These are phyloP conservation scores for Conger conger DNA, from an alignment of 2,113 vertebrate genomes.

Conservation along the genomic window DNA sequence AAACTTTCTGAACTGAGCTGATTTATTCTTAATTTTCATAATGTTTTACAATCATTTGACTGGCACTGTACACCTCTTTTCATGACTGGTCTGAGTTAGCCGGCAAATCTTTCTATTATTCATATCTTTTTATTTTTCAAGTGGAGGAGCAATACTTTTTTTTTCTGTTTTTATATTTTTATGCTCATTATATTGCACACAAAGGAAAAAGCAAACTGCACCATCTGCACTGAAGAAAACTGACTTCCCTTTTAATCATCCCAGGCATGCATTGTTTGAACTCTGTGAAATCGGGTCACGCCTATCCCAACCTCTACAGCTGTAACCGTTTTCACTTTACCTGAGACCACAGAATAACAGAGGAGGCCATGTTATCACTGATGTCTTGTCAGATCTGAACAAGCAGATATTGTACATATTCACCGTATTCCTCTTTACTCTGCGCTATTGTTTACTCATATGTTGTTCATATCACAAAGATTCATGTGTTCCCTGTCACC, in stretches of 20 bases:
- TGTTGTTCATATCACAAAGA: conserved; percentile 35
- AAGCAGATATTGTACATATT: conserved; percentile 26
- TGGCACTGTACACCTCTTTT: too few species aligned
- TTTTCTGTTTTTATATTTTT: too few species aligned
- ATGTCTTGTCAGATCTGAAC: conserved; percentile 25
- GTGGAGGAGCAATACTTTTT: neutral
- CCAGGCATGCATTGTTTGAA: neutral
- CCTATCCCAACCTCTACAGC: conserved; percentile 12
- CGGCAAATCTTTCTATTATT: too few species aligned
- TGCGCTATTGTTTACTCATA: conserved; percentile 15
- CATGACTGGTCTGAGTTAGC: too few species aligned
- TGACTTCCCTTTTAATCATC: neutral
- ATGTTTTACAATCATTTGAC: too few species aligned
- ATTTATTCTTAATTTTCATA: too few species aligned
- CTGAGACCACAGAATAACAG: neutral
- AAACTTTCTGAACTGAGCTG: too few species aligned
- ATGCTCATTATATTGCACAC: neutral
- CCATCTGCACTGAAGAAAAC: neutral
- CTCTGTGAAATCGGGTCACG: neutral
- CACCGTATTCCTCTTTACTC: neutral
- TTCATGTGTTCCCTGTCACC: conserved; percentile 36
- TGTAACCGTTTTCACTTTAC: neutral
- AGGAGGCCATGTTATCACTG: neutral
- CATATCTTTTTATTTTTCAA: too few species aligned
- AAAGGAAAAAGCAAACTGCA: neutral